Conservation (phyloP, 2,113 vertebrate species). For the Austrofundulus limnaeus region DNA sequence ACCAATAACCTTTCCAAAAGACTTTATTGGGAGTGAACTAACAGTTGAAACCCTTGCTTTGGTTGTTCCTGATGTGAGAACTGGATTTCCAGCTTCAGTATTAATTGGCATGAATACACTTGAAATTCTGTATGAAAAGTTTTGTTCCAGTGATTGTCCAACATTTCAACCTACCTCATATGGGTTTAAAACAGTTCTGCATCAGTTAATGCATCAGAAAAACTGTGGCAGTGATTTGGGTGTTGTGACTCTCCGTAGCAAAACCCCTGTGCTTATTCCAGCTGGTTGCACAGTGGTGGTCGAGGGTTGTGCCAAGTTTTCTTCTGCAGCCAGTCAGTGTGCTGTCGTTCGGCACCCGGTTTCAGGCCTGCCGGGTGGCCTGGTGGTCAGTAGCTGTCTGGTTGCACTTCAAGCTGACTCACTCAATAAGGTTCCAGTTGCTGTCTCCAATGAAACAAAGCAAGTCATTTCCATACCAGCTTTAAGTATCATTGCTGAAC, state of each 20-base stretch:
- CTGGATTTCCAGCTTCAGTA: neutral
- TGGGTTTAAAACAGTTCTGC: neutral
- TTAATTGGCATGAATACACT: constrained; percentile 6
- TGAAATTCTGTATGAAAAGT: neutral
- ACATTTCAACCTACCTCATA: neutral
- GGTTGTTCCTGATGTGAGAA: neutral
- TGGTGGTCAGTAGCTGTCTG: neutral
- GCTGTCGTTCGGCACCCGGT: neutral
- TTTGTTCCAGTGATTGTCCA: neutral
- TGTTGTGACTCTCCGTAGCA: neutral
- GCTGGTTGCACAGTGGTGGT: neutral
- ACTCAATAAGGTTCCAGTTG: neutral
- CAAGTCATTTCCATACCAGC: neutral
- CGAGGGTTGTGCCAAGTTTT: neutral
- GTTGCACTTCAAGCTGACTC: neutral
- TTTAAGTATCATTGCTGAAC: neutral
- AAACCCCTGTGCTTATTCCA: neutral
- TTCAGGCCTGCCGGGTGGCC: neutral
- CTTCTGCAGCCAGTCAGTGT: neutral
- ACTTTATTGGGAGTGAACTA: neutral
- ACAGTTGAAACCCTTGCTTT: neutral
- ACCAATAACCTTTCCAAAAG: constrained; percentile 1
- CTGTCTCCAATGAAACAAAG: neutral
- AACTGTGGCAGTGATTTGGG: neutral
- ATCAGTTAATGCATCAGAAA: neutral